Evolutionary conservation across 1,140 invertebrate species (phyloP).

Genomic region (Odontomachus brunneus): DNA sequence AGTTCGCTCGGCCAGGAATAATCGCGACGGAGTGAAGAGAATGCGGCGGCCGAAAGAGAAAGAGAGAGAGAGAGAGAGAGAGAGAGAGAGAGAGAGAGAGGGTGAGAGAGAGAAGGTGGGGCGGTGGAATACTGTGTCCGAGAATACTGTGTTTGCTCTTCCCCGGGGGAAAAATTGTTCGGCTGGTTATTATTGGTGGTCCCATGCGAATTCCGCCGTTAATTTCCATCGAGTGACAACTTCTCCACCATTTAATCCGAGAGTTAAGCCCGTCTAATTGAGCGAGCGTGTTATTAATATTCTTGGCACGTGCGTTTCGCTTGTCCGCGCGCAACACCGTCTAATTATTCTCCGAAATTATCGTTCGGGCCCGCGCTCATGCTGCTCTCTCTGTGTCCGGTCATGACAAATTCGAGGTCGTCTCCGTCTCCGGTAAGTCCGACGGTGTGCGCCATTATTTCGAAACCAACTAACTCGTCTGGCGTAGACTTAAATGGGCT

Average conservation of each 20-base stretch:
- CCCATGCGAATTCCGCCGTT: constrained; percentile 39
- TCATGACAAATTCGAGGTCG: constrained; percentile 36
- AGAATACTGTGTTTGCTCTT: constrained; percentile 26
- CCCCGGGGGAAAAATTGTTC: constrained; percentile 39
- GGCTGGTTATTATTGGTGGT: constrained; percentile 46
- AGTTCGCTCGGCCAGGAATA: constrained; percentile 38
- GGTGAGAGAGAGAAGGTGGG: no score
- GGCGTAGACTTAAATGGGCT: constrained; percentile 76
- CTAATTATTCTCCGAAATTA: constrained; percentile 68
- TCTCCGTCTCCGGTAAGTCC: constrained; percentile 54
- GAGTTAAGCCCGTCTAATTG: constrained; percentile 51
- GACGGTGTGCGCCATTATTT: constrained; percentile 66
- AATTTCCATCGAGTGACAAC: constrained; percentile 53
- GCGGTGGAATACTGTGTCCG: no score
- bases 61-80: no score
- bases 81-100: no score
- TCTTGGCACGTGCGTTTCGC: constrained; percentile 53
- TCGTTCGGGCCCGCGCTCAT: constrained; percentile 49
- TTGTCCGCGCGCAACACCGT: constrained; percentile 11
- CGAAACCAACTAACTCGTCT: constrained; percentile 71
- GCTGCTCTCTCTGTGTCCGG: constrained; percentile 5
- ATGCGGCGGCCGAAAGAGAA: no score
- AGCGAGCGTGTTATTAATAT: constrained; percentile 67
- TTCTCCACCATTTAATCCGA: constrained; percentile 49
- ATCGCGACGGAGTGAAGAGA: no score